Percentiles rank a stretch among this genome's conserved stretches.
Conservation (phyloP, 2,888 invertebrate genomes). For the Chloroclystis v-ata region DNA sequence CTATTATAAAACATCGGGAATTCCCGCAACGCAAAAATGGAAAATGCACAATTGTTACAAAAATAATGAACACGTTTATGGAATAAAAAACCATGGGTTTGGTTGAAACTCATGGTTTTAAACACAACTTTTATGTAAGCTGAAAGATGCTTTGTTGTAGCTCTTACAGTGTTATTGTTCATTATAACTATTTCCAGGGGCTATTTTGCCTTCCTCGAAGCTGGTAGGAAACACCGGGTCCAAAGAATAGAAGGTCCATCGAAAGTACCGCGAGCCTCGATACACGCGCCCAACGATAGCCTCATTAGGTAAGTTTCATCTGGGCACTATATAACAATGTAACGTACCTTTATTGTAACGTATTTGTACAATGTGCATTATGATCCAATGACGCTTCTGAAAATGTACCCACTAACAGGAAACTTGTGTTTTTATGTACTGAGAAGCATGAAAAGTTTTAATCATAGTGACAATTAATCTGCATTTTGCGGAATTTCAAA, state of each 20-base stretch:
- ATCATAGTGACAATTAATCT: slow-evolving; percentile 6
- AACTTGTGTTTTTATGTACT: slow-evolving; percentile 20
- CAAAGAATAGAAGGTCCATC: slow-evolving; percentile 77
- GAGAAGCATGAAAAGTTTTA: slow-evolving; percentile 38
- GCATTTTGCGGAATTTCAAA: slow-evolving; percentile 28
- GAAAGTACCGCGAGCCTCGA: slow-evolving; percentile 77
- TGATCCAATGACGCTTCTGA: slow-evolving; percentile 35
- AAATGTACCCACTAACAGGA: slow-evolving; percentile 36
- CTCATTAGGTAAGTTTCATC: slow-evolving; percentile 76
- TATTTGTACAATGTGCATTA: slow-evolving; percentile 41
- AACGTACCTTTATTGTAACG: slow-evolving; percentile 22
- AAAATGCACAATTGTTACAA: no score
- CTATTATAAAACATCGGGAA: no score
- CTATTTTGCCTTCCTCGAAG: slow-evolving; percentile 92
- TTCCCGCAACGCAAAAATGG: no score
- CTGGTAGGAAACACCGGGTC: slow-evolving; percentile 84
- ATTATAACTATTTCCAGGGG: slow-evolving; percentile 74
- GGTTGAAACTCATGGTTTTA: no score
- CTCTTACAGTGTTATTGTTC: not conserved
- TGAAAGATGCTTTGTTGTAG: no score
- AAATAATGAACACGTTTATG: no score
- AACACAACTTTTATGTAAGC: no score
- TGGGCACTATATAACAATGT: no score
- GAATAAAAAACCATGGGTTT: no score
- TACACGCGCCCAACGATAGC: slow-evolving; percentile 84